Evolutionary conservation across 1,140 invertebrate species (phyloP).

Genomic region (Rhopalosiphum padi): DNA sequence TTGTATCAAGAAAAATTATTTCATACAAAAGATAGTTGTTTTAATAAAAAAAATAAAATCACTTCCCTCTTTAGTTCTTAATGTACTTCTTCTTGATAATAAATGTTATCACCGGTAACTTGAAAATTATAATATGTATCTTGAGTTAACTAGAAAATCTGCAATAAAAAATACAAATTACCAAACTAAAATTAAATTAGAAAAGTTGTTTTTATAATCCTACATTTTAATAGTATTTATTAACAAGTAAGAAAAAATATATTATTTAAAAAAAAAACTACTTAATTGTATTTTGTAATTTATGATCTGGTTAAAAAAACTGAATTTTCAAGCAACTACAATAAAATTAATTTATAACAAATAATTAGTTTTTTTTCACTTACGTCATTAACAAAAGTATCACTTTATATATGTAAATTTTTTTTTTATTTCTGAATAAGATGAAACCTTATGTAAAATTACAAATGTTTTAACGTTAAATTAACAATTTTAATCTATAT

Average conservation of each 20-base stretch:
- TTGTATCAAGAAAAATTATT: neutral
- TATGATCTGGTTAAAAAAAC: too few species aligned
- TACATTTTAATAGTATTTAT: neutral
- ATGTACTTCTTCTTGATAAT: neutral
- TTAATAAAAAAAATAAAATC: neutral
- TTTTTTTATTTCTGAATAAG: neutral
- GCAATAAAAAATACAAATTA: neutral
- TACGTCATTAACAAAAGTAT: too few species aligned
- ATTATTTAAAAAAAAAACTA: too few species aligned
- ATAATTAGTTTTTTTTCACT: too few species aligned
- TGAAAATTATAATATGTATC: slow-evolving; percentile 10
- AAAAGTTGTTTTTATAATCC: neutral
- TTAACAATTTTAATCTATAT: too few species aligned
- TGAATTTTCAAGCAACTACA: too few species aligned
- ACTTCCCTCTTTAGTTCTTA: neutral
- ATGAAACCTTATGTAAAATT: too few species aligned
- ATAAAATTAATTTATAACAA: too few species aligned
- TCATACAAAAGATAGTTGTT: neutral
- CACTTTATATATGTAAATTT: too few species aligned
- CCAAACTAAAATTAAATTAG: slow-evolving; percentile 5
- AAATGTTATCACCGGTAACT: neutral
- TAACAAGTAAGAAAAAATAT: too few species aligned
- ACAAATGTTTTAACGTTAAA: too few species aligned
- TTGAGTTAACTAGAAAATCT: slow-evolving; percentile 16
- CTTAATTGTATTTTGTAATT: too few species aligned